Percentiles rank a stretch among this genome's conserved stretches.
phyloP scores from a whole-genome alignment of 2,797 vertebrate genomes.

The Cossypha caffra region DNA sequence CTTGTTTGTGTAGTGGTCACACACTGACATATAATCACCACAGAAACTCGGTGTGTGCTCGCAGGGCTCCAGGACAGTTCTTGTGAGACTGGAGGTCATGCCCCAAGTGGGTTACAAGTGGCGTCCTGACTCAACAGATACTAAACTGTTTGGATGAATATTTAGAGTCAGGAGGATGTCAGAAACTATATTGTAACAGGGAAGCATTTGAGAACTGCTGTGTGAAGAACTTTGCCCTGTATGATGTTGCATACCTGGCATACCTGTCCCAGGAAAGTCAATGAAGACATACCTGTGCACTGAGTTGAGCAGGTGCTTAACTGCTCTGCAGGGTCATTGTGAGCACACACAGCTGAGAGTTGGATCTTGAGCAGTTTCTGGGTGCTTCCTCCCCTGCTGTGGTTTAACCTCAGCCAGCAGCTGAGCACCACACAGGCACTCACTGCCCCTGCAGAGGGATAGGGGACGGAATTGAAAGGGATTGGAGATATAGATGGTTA shows the following conservation, averaged over 20 bases:
- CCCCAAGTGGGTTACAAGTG: slow-evolving; percentile 2
- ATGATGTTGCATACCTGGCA: slow-evolving; percentile 32
- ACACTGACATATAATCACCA: slow-evolving; percentile 8
- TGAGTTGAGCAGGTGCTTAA: not conserved
- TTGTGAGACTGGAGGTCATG: slow-evolving; percentile 36
- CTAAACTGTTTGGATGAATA: slow-evolving; percentile 26
- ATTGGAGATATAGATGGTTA: not conserved
- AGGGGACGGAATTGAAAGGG: not conserved
- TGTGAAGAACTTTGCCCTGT: not conserved
- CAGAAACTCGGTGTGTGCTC: slow-evolving; percentile 20
- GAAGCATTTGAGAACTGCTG: slow-evolving; percentile 19
- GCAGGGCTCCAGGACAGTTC: not conserved
- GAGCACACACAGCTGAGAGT: not conserved
- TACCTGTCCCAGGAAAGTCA: slow-evolving; percentile 33
- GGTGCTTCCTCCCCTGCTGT: not conserved
- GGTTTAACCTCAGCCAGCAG: not conserved
- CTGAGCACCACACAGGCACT: not conserved
- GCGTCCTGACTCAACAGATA: slow-evolving; percentile 60
- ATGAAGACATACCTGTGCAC: slow-evolving; percentile 14
- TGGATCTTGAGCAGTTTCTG: not conserved
- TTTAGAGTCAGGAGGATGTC: slow-evolving; percentile 31
- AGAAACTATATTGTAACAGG: slow-evolving; percentile 43
- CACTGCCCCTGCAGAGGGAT: not conserved
- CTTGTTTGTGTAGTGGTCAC: slow-evolving; percentile 53
- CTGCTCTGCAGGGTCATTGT: not conserved